phyloP scores from a whole-genome alignment of 2,113 vertebrate genomes.

The Rostratula benghalensis region DNA sequence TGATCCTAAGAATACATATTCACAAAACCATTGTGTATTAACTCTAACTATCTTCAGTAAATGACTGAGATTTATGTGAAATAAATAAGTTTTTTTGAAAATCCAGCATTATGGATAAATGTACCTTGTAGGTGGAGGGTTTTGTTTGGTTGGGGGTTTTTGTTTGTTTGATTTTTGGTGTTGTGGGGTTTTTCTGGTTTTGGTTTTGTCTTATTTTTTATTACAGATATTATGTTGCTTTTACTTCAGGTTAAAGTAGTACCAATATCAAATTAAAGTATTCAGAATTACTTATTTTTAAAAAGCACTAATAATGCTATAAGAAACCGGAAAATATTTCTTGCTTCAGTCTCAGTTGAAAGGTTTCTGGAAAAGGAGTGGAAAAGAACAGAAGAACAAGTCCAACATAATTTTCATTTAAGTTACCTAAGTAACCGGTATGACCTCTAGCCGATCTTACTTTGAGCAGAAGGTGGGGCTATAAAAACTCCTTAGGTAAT shows the following conservation, averaged over 20 bases:
- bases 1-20: neutral
- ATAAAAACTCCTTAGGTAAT: neutral
- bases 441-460: neutral
- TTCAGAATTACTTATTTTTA: neutral
- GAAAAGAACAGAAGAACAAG: neutral
- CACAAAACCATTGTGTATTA: neutral
- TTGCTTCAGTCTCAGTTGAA: neutral
- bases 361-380: neutral
- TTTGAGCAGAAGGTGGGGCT: neutral
- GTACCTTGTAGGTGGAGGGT: neutral
- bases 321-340: neutral
- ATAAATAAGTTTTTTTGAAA: neutral
- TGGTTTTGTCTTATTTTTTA: neutral
- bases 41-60: neutral
- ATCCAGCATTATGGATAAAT: neutral
- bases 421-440: neutral
- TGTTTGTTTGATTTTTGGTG: neutral
- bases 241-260: neutral
- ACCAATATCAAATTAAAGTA: neutral
- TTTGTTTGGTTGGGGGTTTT: no score
- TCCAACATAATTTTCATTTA: neutral
- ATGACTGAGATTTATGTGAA: neutral
- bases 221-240: neutral
- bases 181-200: neutral
- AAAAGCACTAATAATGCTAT: neutral